phyloP scores from a whole-genome alignment of 2,888 invertebrate species.

The Napeogenes sylphis region DNA sequence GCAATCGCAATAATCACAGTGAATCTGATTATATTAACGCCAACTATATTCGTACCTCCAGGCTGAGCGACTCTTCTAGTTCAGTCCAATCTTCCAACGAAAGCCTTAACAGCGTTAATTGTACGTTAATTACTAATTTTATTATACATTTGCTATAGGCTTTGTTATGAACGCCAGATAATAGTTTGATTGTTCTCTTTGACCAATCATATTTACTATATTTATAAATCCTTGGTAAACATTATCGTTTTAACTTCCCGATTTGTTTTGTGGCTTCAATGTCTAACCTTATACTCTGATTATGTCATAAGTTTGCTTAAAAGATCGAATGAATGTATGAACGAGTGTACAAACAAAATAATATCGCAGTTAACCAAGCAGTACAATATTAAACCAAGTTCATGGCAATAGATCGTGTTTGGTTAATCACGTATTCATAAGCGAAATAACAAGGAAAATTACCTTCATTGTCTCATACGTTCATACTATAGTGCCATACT shows the following conservation, averaged over 20 bases:
- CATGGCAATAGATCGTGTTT: conserved; percentile 17
- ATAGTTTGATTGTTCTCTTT: too few relatives aligned
- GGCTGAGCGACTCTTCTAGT: conserved; percentile 44
- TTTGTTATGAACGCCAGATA: background rate
- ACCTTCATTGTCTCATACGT: conserved; percentile 33
- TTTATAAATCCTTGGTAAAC: background rate
- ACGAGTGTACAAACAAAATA: too few relatives aligned
- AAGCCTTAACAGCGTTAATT: conserved; percentile 57
- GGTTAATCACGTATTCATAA: conserved; percentile 26
- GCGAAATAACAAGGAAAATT: conserved; percentile 37
- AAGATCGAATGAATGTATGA: too few relatives aligned
- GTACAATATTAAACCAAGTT: conserved; percentile 6
- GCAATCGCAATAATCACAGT: conserved; percentile 76
- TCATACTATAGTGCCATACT: conserved; percentile 27
- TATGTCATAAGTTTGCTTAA: too few relatives aligned
- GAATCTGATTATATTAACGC: conserved; percentile 96
- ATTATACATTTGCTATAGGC: background rate
- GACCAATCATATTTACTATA: background rate
- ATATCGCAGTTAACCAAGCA: background rate
- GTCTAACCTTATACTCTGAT: too few relatives aligned
- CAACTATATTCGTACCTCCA: conserved; percentile 86
- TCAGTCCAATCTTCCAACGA: conserved; percentile 61
- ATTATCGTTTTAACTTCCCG: too few relatives aligned
- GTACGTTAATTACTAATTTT: conserved; percentile 40
- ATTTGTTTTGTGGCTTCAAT: too few relatives aligned